Percentiles rank a stretch among this genome's conserved stretches.
These are phyloP conservation scores for Theodoxus fluviatilis DNA, from an alignment of 2,888 invertebrate genomes.

Conservation along the genomic window DNA sequence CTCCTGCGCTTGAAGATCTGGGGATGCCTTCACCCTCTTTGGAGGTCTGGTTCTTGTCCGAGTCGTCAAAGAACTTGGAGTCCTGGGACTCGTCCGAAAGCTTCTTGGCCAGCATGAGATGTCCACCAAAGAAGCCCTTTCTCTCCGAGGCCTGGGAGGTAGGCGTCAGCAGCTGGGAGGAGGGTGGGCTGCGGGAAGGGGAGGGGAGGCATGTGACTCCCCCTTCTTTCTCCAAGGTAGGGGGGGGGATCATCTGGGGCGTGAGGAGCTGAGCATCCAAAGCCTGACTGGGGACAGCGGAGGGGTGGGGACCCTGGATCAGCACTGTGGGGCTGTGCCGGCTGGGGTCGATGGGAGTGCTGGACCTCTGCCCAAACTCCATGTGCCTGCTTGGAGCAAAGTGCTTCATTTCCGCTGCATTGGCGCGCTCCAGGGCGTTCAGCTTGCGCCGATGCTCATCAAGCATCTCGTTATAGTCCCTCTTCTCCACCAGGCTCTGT, in stretches of 20 bases:
- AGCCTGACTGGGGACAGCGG: too few relatives aligned
- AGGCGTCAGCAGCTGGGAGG: constrained; percentile 24
- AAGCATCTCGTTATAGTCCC: constrained; percentile 34
- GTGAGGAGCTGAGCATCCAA: too few relatives aligned
- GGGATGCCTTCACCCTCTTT: background rate
- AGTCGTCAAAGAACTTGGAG: constrained; percentile 39
- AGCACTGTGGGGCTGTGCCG: too few relatives aligned
- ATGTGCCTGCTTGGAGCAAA: too few relatives aligned
- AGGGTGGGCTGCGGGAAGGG: constrained; percentile 3
- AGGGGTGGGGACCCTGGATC: too few relatives aligned
- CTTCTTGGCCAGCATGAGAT: constrained; percentile 65
- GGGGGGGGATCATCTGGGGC: too few relatives aligned
- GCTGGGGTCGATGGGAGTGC: too few relatives aligned
- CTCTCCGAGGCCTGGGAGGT: constrained; percentile 25
- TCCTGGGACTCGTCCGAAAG: constrained; percentile 65
- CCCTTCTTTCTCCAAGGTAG: too few relatives aligned
- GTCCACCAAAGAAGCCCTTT: constrained; percentile 58
- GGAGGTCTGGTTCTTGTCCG: background rate
- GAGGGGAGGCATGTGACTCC: too few relatives aligned
- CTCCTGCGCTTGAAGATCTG: too few relatives aligned
- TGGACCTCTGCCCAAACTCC: too few relatives aligned
- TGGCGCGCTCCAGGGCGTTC: constrained; percentile 31
- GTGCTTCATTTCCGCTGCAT: too few relatives aligned
- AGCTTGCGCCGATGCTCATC: constrained; percentile 32
- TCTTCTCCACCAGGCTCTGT: constrained; percentile 24